Evolutionary conservation across 2,888 invertebrate genomes (phyloP).

Genomic region (Tipula vernalis): DNA sequence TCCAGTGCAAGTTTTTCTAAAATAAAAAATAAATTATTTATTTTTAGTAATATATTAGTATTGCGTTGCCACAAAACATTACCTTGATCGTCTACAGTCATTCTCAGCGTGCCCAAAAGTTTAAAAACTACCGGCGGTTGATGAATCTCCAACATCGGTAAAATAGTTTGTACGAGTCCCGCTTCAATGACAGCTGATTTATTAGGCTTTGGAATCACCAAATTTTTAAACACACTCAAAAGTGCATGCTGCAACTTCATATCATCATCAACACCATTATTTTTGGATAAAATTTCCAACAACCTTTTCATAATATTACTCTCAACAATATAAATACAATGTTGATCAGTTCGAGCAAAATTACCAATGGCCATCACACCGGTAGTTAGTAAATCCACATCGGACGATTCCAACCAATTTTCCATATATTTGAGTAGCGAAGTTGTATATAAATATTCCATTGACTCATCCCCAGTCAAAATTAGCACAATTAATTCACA

Average conservation of each 20-base stretch:
- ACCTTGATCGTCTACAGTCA: conserved; percentile 79
- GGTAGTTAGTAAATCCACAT: conserved; percentile 65
- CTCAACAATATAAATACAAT: conserved; percentile 73
- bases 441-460: conserved; percentile 68
- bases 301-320: conserved; percentile 62
- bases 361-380: conserved; percentile 79
- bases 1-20: conserved; percentile 56
- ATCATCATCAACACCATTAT: conserved; percentile 46
- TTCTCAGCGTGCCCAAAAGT: conserved; percentile 69
- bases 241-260: conserved; percentile 40
- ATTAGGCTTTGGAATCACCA: conserved; percentile 60
- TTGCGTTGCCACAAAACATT: conserved; percentile 14
- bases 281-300: conserved; percentile 41
- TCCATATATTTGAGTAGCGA: conserved; percentile 56
- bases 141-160: conserved; percentile 53
- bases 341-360: conserved; percentile 75
- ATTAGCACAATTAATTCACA: conserved; percentile 77
- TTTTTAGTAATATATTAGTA: too few species aligned
- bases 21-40: conserved; percentile 15
- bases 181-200: conserved; percentile 58
- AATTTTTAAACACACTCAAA: conserved; percentile 61
- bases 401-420: conserved; percentile 61
- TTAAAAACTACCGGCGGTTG: conserved; percentile 78
- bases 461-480: conserved; percentile 78
- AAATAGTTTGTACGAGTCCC: conserved; percentile 58